Evolutionary conservation across 2,888 invertebrate species (phyloP).

Genomic region (Erebia epiphron): DNA sequence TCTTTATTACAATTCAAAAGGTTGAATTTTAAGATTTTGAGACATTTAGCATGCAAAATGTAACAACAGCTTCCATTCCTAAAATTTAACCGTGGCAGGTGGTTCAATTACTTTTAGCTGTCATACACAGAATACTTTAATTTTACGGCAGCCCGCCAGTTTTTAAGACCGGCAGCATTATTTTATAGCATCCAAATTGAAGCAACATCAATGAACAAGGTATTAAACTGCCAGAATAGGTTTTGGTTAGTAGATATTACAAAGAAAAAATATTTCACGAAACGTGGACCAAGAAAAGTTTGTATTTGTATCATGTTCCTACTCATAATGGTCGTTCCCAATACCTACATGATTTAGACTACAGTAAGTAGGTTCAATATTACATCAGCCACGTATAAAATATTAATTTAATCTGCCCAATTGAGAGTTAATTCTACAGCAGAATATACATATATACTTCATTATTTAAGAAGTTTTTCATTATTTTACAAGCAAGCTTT

Average conservation of each 20-base stretch:
- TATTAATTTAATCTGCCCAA: slow-evolving; percentile 13
- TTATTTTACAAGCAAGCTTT: not conserved
- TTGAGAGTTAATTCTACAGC: slow-evolving; percentile 1
- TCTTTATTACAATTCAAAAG: not conserved
- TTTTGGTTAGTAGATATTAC: not conserved
- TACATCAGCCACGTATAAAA: slow-evolving; percentile 28
- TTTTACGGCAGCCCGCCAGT: too few species aligned
- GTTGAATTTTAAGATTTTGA: not conserved
- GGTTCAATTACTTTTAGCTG: too few species aligned
- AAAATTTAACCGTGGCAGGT: too few species aligned
- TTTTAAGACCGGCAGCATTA: too few species aligned
- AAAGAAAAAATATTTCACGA: not conserved
- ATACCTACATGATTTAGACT: not conserved
- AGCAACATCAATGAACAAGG: too few species aligned
- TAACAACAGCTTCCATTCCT: not conserved
- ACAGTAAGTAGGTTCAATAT: slow-evolving; percentile 28
- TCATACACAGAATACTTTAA: too few species aligned
- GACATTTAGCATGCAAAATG: not conserved
- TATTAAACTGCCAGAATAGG: too few species aligned
- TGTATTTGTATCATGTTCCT: not conserved
- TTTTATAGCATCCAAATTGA: too few species aligned
- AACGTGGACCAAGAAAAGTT: not conserved
- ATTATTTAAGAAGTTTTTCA: not conserved
- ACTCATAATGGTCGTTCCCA: not conserved
- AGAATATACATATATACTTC: not conserved